phyloP scores from a whole-genome alignment of 1,140 invertebrate genomes.

The Medauroidea extradentata region DNA sequence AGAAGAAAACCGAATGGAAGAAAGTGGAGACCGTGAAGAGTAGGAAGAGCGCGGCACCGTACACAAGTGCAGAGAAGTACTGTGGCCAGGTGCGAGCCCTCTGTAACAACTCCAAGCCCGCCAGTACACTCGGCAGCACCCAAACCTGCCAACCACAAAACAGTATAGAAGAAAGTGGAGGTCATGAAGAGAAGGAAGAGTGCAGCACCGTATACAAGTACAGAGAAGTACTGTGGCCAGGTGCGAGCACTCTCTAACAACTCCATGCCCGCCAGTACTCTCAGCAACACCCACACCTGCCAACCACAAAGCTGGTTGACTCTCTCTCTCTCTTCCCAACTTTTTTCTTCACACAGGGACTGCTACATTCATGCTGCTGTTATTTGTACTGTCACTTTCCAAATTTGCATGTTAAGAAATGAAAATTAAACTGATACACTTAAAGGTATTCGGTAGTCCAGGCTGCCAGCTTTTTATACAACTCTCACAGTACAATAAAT shows the following conservation, averaged over 20 bases:
- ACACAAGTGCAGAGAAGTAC: constrained; percentile 73
- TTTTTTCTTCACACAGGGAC: too few relatives aligned
- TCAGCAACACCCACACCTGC: constrained; percentile 76
- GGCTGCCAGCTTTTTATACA: too few relatives aligned
- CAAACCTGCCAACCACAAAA: constrained; percentile 80
- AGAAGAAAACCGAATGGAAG: constrained; percentile 87
- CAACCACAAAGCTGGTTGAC: too few relatives aligned
- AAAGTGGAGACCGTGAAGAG: constrained; percentile 86
- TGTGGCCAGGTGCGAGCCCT: constrained; percentile 69
- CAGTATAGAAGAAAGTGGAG: constrained; percentile 86
- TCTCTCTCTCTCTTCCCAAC: too few relatives aligned
- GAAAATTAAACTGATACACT: too few relatives aligned
- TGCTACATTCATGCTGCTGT: too few relatives aligned
- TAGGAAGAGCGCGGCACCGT: constrained; percentile 77
- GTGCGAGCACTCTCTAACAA: constrained; percentile 67
- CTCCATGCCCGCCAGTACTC: constrained; percentile 66
- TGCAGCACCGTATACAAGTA: constrained; percentile 79
- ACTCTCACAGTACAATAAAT: too few relatives aligned
- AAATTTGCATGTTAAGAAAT: too few relatives aligned
- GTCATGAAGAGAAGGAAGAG: constrained; percentile 81
- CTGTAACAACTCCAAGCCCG: constrained; percentile 65
- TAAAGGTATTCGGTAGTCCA: too few relatives aligned
- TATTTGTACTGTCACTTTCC: too few relatives aligned
- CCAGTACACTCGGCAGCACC: constrained; percentile 74
- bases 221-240: constrained; percentile 69